Base-by-base conservation (phyloP, 2,888 invertebrate species). In the Lamproptera curius region DNA sequence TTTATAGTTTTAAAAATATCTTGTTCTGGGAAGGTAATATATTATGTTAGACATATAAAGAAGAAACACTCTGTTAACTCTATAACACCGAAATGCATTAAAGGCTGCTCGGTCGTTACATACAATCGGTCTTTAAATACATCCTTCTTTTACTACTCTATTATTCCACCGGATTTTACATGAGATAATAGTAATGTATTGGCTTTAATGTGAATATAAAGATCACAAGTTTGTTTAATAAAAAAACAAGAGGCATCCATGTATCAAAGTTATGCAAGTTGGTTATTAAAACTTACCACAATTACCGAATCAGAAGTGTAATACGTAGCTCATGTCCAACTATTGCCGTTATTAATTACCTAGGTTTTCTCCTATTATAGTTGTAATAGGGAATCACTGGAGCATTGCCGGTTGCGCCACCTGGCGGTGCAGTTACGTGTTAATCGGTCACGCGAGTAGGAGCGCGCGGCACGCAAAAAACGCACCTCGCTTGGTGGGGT, bases 361-460 rank as follows among this genome's bases (percentile, higher is more conserved):
- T 28, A 37, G 8, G 41, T 46, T 46, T 42, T 42, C 46, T 46
- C 34, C 40, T 46, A 41, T 46, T 41, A 20, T 28, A 28, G 36
- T 11, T 14, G 17, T 41, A 41, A 42, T 15, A 41, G 31, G 16
- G 31, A 31, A 17, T 14, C 37, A 40, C 9, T 47, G 36, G 42
- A 42, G 41, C 46, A 26, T 8, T 13, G 40, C 28, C 14, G 10
- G 36, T 41, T 46, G 46, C 41, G 41, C 36, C 46, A 46, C 8
- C 41, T 28, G 13, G 46, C 37, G 40, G 35, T 9, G 13, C 23
- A 34, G 39, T 45, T 33, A 34, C 33, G 10, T 13, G 15, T 2
- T n/a, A n/a, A n/a, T n/a, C 39, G 16, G 20, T 10, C 33, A 15
- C 31, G 16, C 20, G 15, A 23, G 23, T 46, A 16, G 39, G 45